These are phyloP conservation scores for Temnothorax curvispinosus DNA, from an alignment of 1,140 invertebrate species.

Conservation along the genomic window DNA sequence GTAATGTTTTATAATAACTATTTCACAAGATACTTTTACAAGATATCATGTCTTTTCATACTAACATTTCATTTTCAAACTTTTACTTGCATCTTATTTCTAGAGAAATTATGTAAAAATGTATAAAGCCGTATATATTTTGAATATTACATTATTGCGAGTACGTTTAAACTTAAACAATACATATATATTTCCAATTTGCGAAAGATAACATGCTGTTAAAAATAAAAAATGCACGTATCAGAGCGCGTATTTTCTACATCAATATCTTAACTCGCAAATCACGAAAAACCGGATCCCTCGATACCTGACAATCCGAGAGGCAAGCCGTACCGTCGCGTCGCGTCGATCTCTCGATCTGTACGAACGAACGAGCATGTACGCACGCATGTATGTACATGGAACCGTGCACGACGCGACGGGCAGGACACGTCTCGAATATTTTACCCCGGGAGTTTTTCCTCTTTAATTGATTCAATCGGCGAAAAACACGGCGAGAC, in stretches of 20 bases:
- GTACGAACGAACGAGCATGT: slow-evolving; percentile 53
- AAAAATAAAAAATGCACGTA: slow-evolving; percentile 6
- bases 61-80: not conserved
- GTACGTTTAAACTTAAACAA: not conserved
- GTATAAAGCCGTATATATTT: not conserved
- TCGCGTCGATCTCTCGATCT: slow-evolving; percentile 60
- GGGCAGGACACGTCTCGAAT: slow-evolving; percentile 75
- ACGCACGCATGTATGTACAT: slow-evolving; percentile 55
- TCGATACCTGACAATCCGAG: slow-evolving; percentile 58
- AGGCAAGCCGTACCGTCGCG: slow-evolving; percentile 30
- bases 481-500: slow-evolving; percentile 76
- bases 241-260: slow-evolving; percentile 21
- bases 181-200: not conserved
- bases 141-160: not conserved
- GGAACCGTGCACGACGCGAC: slow-evolving; percentile 64
- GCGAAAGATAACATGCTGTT: not conserved
- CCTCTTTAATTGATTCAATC: slow-evolving; percentile 78
- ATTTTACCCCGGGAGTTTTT: slow-evolving; percentile 76
- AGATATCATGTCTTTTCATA: no score
- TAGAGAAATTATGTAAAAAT: not conserved
- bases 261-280: slow-evolving; percentile 37
- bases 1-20: not conserved
- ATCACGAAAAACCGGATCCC: slow-evolving; percentile 40
- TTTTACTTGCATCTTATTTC: not conserved
- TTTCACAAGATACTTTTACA: no score